A percentile compares a stretch with the other conserved stretches of the same genome.
These are phyloP conservation scores for Nebria salina DNA, from an alignment of 2,888 invertebrate genomes.

Conservation along the genomic window DNA sequence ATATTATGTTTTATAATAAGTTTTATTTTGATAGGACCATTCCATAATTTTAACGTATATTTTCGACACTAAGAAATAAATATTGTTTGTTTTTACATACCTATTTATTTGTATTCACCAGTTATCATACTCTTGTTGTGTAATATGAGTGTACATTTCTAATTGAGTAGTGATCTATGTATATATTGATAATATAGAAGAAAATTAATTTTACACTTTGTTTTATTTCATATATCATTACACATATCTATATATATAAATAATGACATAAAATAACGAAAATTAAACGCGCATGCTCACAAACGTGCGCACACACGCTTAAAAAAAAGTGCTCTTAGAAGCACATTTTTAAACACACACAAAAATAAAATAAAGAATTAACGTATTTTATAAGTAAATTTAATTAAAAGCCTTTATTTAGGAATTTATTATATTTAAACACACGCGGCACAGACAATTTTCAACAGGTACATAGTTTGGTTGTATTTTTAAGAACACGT, in stretches of 20 bases:
- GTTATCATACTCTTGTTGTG: constrained; percentile 35
- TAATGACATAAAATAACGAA: too few species aligned
- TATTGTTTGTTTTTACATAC: constrained; percentile 22
- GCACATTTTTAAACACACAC: not conserved
- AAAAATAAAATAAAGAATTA: not conserved
- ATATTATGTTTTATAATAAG: constrained; percentile 13
- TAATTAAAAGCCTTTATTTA: constrained; percentile 38
- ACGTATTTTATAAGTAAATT: not conserved
- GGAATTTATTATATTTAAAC: constrained; percentile 28
- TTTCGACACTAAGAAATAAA: constrained; percentile 40
- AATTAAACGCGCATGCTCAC: too few species aligned
- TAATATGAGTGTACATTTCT: constrained; percentile 38
- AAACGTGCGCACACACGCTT: too few species aligned
- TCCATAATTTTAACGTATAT: constrained; percentile 41
- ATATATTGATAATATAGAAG: constrained; percentile 43
- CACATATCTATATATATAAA: too few species aligned
- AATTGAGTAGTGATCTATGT: constrained; percentile 40
- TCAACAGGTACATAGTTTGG: constrained; percentile 44
- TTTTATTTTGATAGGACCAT: constrained; percentile 31
- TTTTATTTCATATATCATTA: not conserved
- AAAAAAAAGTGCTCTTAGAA: too few species aligned
- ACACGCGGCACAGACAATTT: constrained; percentile 38
- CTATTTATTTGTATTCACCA: constrained; percentile 42
- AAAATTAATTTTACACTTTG: constrained; percentile 39
- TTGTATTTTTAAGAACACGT: constrained; percentile 39